Evolutionary conservation across 2,888 invertebrate species (phyloP).

Genomic region (Quadroppia sp.): DNA sequence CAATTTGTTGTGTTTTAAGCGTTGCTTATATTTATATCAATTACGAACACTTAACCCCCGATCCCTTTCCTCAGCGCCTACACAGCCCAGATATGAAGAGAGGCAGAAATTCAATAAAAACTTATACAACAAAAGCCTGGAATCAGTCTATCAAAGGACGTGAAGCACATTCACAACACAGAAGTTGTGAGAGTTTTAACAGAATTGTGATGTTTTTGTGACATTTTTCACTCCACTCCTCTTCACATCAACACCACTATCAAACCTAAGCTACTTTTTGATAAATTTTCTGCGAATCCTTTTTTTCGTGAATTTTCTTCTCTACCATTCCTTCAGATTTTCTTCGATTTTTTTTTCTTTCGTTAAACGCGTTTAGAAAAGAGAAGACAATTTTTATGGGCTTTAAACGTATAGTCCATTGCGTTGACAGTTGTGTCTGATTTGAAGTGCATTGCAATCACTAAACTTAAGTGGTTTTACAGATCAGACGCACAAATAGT

Average conservation of each 20-base stretch:
- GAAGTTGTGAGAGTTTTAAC: neutral
- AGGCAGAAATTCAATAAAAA: neutral
- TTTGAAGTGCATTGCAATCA: neutral
- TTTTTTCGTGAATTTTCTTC: neutral
- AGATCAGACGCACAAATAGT: neutral
- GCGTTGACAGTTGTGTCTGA: neutral
- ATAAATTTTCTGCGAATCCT: neutral
- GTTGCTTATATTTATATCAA: too few species aligned
- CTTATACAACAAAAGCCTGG: neutral
- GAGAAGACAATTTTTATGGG: neutral
- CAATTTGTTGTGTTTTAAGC: too few species aligned
- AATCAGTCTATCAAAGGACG: slow-evolving; percentile 14
- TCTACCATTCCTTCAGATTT: neutral
- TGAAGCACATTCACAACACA: slow-evolving; percentile 14
- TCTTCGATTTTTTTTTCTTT: neutral
- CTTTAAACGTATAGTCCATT: neutral
- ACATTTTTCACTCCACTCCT: neutral
- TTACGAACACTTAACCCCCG: too few species aligned
- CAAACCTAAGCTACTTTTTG: neutral
- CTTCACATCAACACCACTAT: neutral
- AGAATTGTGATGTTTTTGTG: slow-evolving; percentile 13
- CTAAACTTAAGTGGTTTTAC: slow-evolving; percentile 22
- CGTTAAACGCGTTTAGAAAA: neutral
- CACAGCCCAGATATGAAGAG: neutral
- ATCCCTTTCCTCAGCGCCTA: too few species aligned